These are phyloP conservation scores for Agrochola macilenta DNA, from an alignment of 2,888 invertebrate species.

Conservation along the genomic window DNA sequence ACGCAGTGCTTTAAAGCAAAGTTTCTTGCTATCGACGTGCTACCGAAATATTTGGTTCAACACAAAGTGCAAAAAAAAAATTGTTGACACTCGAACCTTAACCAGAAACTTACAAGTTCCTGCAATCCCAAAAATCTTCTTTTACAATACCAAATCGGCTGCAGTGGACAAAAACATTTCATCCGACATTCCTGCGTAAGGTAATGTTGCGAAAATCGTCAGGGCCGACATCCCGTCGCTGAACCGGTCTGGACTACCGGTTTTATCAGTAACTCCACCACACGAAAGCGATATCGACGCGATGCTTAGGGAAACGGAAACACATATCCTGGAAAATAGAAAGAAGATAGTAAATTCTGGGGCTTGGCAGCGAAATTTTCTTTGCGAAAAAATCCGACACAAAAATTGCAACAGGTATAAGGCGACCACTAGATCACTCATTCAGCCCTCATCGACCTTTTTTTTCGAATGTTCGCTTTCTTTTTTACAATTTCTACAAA, in stretches of 20 bases:
- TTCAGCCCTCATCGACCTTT: background rate
- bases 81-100: background rate
- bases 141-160: slow-evolving; percentile 29
- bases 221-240: slow-evolving; percentile 58
- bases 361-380: background rate
- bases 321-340: slow-evolving; percentile 76
- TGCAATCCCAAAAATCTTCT: slow-evolving; percentile 45
- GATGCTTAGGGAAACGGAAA: slow-evolving; percentile 78
- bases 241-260: slow-evolving; percentile 64
- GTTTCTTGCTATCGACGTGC: background rate
- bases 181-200: slow-evolving; percentile 56
- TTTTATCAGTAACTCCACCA: slow-evolving; percentile 61
- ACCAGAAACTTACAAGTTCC: slow-evolving; percentile 35
- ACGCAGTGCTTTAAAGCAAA: background rate
- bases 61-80: background rate
- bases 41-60: background rate
- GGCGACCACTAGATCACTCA: background rate
- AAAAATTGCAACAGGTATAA: slow-evolving; percentile 12
- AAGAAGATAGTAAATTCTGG: slow-evolving; percentile 27
- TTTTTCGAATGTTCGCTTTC: slow-evolving; percentile 19
- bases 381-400: background rate
- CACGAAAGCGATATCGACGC: slow-evolving; percentile 71
- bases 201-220: slow-evolving; percentile 66
- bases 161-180: slow-evolving; percentile 50
- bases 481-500: slow-evolving; percentile 28